Percentiles rank a stretch among this genome's conserved stretches.
Evolutionary conservation across 1,140 invertebrate species (phyloP).

Genomic region (Apis florea): DNA sequence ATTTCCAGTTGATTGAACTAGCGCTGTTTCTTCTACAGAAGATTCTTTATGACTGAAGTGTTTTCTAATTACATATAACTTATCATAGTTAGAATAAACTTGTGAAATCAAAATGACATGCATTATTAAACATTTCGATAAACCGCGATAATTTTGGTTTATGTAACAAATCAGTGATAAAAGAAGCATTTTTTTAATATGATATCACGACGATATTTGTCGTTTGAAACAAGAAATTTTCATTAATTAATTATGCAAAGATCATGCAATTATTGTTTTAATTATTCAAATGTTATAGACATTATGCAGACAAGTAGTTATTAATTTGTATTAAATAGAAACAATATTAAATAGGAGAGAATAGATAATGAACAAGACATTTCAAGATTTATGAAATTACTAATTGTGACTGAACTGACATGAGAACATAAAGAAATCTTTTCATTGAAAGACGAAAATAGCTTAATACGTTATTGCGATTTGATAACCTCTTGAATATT

Average conservation of each 20-base stretch:
- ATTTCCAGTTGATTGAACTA: neutral
- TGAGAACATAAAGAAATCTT: slow-evolving; percentile 7
- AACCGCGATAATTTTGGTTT: neutral
- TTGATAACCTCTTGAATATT: slow-evolving; percentile 7
- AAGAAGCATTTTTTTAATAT: neutral
- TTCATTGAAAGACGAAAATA: slow-evolving; percentile 9
- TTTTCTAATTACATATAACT: neutral
- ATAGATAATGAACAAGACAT: neutral
- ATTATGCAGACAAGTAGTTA: neutral
- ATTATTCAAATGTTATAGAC: neutral
- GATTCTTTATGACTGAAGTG: neutral
- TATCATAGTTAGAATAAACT: neutral
- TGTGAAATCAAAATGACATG: neutral
- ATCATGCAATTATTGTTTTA: neutral
- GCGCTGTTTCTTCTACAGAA: neutral
- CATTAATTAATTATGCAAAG: neutral
- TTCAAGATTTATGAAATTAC: neutral
- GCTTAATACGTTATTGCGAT: neutral
- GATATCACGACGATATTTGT: neutral
- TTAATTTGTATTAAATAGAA: neutral
- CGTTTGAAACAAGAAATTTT: neutral
- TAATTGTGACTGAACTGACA: neutral
- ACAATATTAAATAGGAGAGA: neutral
- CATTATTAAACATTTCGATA: neutral
- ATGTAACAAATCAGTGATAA: neutral